Conservation (phyloP, 2,797 vertebrate genomes). For the Vultur gryphus region DNA sequence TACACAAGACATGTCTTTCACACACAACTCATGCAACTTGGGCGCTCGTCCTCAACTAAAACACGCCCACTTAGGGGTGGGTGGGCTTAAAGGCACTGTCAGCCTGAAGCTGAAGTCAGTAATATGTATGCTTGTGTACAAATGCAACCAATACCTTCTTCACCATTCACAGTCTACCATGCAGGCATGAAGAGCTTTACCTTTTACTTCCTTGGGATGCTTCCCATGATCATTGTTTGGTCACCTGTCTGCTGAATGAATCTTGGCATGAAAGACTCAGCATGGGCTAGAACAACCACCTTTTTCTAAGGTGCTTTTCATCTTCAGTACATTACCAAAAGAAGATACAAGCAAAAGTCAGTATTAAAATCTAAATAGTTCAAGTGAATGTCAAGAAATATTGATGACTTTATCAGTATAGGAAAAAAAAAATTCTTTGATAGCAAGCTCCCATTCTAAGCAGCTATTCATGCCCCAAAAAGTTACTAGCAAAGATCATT, state of each 20-base stretch:
- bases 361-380: background rate
- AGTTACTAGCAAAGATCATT: background rate
- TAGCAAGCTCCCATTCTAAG: background rate
- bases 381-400: background rate
- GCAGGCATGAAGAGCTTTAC: background rate
- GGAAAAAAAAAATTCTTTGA: background rate
- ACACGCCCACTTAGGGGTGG: fast-evolving
- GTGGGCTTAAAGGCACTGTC: background rate
- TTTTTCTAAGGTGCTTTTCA: background rate
- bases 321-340: background rate
- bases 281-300: background rate
- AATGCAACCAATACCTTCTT: background rate
- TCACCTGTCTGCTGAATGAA: background rate
- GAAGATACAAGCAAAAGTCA: background rate
- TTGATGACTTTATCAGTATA: background rate
- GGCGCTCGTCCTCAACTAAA: background rate
- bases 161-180: background rate
- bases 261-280: background rate
- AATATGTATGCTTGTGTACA: fast-evolving
- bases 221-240: background rate
- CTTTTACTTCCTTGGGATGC: background rate
- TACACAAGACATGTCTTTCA: background rate
- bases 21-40: fast-evolving
- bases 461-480: background rate
- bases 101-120: background rate